phyloP scores from a whole-genome alignment of 2,797 vertebrate species.

The Acanthurus leucopareius region DNA sequence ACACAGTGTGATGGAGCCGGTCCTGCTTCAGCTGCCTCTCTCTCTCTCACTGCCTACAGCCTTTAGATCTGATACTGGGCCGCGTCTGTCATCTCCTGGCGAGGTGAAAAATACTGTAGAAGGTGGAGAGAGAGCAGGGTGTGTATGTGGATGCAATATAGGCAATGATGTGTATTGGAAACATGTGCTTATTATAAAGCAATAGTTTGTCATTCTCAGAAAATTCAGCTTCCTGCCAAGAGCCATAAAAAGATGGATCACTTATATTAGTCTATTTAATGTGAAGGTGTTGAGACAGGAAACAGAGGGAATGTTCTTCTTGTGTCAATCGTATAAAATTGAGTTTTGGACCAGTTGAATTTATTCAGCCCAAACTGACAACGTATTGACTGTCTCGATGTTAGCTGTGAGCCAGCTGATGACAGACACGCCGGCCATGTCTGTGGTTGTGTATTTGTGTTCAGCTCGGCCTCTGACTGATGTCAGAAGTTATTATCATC shows the following conservation, averaged over 20 bases:
- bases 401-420: neutral
- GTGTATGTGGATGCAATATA: constrained; percentile 12
- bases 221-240: neutral
- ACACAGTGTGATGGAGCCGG: constrained; percentile 72
- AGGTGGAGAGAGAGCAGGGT: constrained; percentile 23
- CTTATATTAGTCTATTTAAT: neutral
- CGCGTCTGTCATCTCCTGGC: constrained; percentile 70
- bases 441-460: neutral
- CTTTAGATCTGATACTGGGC: constrained; percentile 57
- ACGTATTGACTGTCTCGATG: neutral
- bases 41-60: constrained; percentile 38
- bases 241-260: neutral
- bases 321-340: neutral
- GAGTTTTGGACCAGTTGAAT: neutral
- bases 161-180: constrained; percentile 35
- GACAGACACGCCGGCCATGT: neutral
- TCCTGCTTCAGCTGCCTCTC: constrained; percentile 53
- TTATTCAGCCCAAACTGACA: neutral
- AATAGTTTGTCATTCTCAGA: neutral
- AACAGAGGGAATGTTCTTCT: neutral
- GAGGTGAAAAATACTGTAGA: constrained; percentile 49
- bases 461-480: neutral
- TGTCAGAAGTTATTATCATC: neutral
- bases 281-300: constrained; percentile 3
- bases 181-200: constrained; percentile 19